Evolutionary conservation across 2,888 invertebrate species (phyloP), one percentile per base, ranked within the genome.

Genomic region (Branchipolynoe longqiensis): DNA sequence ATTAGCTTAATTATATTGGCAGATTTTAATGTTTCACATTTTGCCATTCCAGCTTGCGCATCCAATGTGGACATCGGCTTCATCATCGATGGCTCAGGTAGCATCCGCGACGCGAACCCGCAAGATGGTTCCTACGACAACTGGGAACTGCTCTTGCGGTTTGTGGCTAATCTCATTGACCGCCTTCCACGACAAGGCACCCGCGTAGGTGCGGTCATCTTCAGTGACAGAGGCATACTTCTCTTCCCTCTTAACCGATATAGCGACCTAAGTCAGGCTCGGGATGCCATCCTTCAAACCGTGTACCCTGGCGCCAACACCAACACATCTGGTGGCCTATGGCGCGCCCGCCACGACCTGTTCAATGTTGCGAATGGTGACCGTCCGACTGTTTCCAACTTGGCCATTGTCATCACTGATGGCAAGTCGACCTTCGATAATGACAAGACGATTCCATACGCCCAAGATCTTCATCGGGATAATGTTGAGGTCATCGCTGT

Each of bases 251-350:
- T 87, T 8, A 41, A 87, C 82, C 28, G 62, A 6, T 64, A 74
- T 28, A 59, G 25, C 18, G 40, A 59, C 22, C 85, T 85, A 14
- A 12, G 22, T 28, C 25, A 62, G 0, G 69, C 86, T 56, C 41
- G 38, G 54, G 69, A 38, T 38, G 83, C 78, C 22, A 85, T 87
- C 28, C 22, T 36, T 25, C 25, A 28, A 6, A 86, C 86, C 33
- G 25, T 40, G 12, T 87, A 87, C 64, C 56, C 40, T 48, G 84
- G 84, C 0, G 86, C 85, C 14, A 86, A 83, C 40, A 87, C 88
- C 22, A 88, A 88, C 58, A 87, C 87, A 12, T 85, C 86, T 25
- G 88, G 87, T 1, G 88, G 86, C 33, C 74, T 88, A 22, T 87
- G 62, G 41, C 28, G 28, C 28, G 56, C 78, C 33, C 59, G 85